Evolutionary conservation across 2,888 invertebrate genomes (phyloP).

Genomic region (Lycocerus yunnanus): DNA sequence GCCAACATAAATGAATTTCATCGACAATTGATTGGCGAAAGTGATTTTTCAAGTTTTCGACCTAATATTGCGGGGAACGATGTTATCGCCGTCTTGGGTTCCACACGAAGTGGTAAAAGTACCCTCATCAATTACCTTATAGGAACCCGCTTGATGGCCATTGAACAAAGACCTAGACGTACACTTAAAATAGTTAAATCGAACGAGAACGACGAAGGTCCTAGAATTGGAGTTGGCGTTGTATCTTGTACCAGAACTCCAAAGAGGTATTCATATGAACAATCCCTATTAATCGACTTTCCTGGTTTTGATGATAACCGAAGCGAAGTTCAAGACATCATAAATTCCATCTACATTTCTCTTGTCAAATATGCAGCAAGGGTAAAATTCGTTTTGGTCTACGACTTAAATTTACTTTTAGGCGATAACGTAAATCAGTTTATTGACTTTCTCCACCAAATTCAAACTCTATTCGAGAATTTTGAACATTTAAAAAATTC

Average conservation of each 20-base stretch:
- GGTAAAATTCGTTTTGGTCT: constrained; percentile 9
- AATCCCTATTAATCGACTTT: constrained; percentile 3
- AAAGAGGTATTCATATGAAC: not conserved
- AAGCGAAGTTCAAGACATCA: constrained; percentile 7
- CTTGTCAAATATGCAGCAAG: constrained; percentile 5
- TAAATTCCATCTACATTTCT: constrained; percentile 10
- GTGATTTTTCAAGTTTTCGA: too few species aligned
- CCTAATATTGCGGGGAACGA: too few species aligned
- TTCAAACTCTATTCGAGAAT: constrained; percentile 1
- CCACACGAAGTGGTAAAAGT: constrained; percentile 11
- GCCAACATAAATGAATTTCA: too few species aligned
- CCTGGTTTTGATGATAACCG: constrained; percentile 15
- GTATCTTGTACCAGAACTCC: constrained; percentile 3
- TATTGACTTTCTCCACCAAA: constrained; percentile 1
- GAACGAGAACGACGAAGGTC: not conserved
- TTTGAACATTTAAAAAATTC: not conserved
- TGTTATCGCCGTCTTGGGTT: constrained; percentile 3
- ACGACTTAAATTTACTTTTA: constrained; percentile 1
- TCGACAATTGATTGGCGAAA: not conserved
- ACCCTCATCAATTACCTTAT: constrained; percentile 14
- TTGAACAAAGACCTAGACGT: not conserved
- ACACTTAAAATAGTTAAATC: constrained; percentile 1
- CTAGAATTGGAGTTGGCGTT: constrained; percentile 7
- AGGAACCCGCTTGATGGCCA: not conserved
- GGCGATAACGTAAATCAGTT: constrained; percentile 5